phyloP scores from a whole-genome alignment of 2,797 vertebrate species.

The Tokudaia tokunoshimensis region DNA sequence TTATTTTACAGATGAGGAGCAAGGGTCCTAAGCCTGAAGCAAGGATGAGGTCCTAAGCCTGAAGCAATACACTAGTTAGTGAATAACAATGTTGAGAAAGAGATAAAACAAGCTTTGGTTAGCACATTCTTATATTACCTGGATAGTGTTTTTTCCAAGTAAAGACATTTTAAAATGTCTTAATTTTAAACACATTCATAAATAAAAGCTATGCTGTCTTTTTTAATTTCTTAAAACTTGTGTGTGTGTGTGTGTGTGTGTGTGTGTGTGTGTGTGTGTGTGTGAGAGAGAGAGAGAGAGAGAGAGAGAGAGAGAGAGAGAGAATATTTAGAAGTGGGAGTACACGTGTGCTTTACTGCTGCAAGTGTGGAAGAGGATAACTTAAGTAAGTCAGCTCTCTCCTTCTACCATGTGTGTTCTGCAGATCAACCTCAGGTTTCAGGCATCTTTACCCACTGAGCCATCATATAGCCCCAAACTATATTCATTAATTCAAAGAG shows the following conservation, averaged over 20 bases:
- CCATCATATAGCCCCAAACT: neutral
- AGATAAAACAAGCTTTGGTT: slow-evolving; percentile 13
- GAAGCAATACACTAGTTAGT: neutral
- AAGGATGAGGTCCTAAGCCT: neutral
- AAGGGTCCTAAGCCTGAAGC: neutral
- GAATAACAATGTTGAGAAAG: neutral
- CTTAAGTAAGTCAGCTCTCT: too few relatives aligned
- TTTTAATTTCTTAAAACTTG: neutral
- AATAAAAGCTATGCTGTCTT: slow-evolving; percentile 23
- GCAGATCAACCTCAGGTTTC: neutral
- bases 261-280: neutral
- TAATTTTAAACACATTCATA: slow-evolving; percentile 40
- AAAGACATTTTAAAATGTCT: neutral
- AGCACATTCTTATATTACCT: neutral
- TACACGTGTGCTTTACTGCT: neutral
- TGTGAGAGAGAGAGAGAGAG: too few relatives aligned
- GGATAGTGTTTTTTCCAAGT: neutral
- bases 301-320: too few relatives aligned
- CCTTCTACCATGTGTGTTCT: neutral
- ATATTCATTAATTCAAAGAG: slow-evolving; percentile 19
- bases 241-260: neutral
- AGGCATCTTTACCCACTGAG: neutral
- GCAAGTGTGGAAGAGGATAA: neutral
- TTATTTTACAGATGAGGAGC: neutral
- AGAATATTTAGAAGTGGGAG: neutral